These are phyloP conservation scores for Gymnoscopelus braueri DNA, from an alignment of 2,797 vertebrate genomes.

Conservation along the genomic window DNA sequence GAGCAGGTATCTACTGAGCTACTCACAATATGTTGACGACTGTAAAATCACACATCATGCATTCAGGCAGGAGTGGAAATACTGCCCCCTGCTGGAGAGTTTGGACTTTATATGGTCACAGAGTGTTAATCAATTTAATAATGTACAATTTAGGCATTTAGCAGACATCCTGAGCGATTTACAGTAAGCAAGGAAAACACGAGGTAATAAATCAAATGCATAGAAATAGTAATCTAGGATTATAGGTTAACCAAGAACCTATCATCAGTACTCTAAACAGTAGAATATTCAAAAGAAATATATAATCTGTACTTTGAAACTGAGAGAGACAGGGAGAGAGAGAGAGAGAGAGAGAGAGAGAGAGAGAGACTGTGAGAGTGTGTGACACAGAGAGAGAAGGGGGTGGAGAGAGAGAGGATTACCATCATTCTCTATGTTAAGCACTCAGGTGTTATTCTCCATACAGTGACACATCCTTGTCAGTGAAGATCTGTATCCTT, in stretches of 20 bases:
- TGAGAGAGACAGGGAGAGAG: neutral
- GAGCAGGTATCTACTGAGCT: no score
- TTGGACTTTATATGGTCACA: neutral
- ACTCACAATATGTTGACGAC: neutral
- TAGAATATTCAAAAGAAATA: no score
- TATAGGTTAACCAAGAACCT: no score
- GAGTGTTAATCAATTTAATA: neutral
- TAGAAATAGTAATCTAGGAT: no score
- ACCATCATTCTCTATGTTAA: conserved; percentile 29
- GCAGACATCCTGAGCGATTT: no score
- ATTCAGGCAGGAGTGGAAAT: neutral
- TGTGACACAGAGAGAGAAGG: conserved; percentile 24
- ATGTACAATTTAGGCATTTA: no score
- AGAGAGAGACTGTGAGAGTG: no score
- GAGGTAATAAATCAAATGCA: no score
- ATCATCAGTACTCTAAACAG: no score
- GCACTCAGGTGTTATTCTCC: conserved; percentile 19
- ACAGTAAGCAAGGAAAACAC: no score
- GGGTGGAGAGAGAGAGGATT: conserved; percentile 20
- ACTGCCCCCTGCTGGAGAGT: conserved; percentile 28
- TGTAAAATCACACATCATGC: neutral
- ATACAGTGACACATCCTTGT: neutral
- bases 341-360: no score
- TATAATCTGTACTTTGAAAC: no score
- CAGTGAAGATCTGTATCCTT: neutral